Evolutionary conservation across 2,888 invertebrate genomes (phyloP).

Genomic region (Cataglyphis altisquamis): DNA sequence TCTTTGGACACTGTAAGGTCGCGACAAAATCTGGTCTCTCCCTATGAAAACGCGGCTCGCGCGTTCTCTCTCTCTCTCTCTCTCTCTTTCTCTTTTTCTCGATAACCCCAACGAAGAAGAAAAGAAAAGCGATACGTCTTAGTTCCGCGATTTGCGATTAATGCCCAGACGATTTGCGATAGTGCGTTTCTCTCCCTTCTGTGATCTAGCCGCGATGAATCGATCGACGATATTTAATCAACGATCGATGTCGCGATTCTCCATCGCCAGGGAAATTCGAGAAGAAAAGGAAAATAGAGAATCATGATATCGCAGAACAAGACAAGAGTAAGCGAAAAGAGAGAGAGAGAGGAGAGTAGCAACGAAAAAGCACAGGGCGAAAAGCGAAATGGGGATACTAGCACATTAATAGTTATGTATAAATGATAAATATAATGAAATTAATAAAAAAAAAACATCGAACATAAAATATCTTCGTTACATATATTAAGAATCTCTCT

Average conservation of each 20-base stretch:
- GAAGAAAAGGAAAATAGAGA: slow-evolving; percentile 37
- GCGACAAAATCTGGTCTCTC: slow-evolving; percentile 8
- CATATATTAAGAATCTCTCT: slow-evolving; percentile 80
- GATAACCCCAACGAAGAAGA: neutral
- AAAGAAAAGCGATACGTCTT: slow-evolving; percentile 32
- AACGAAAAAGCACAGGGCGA: slow-evolving; percentile 2
- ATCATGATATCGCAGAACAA: neutral
- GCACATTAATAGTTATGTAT: slow-evolving; percentile 64
- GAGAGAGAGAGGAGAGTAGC: slow-evolving; percentile 3
- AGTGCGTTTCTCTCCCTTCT: slow-evolving; percentile 43
- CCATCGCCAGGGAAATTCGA: slow-evolving; percentile 1
- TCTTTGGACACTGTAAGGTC: slow-evolving; percentile 37
- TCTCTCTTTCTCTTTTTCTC: neutral
- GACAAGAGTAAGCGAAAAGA: slow-evolving; percentile 8
- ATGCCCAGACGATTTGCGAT: slow-evolving; percentile 61
- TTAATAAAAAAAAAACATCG: slow-evolving; percentile 73
- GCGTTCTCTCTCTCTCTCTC: slow-evolving; percentile 4
- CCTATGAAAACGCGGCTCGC: slow-evolving; percentile 25
- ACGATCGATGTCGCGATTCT: neutral
- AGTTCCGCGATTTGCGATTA: slow-evolving; percentile 43
- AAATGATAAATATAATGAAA: slow-evolving; percentile 74
- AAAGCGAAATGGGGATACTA: slow-evolving; percentile 45
- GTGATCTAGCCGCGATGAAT: slow-evolving; percentile 11
- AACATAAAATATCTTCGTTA: slow-evolving; percentile 83
- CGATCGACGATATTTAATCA: slow-evolving; percentile 8